Evolutionary conservation across 2,888 invertebrate species (phyloP), one percentile per base, ranked within the genome.

Genomic region (Patella caerulea): DNA sequence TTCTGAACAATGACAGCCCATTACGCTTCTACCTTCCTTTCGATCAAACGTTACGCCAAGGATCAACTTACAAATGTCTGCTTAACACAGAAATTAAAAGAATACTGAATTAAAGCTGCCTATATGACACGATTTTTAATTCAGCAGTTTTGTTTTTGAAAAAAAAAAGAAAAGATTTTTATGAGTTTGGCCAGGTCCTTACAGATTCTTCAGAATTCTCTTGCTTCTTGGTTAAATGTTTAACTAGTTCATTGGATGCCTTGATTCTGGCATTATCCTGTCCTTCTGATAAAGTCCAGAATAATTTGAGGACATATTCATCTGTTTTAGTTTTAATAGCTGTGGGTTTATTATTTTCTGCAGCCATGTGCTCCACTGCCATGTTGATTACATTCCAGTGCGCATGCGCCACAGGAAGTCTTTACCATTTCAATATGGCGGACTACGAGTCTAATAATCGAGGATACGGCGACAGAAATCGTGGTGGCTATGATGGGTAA

Each of bases 211-310:
- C 65, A 19, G 19, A 19, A 65, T 24, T 65, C 19, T 24, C 65
- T 24, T 79, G 79, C 54, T 70, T 70, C 11, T 70, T 14, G 15
- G 73, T 71, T 59, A 86, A 65, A 34, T 72, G 75, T 19, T 78
- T 72, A 12, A 85, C 71, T 4, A 87, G 74, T 19, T 74, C 78
- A 34, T 80, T 71, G 0, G 84, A 83, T 7, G 80, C 83, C 7
- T 78, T 65, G 17, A 81, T 78, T 65, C 88, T 76, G n/a, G 83
- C 77, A 17, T 78, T 71, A 34, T 88, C 86, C 70, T 82, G 81
- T 17, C 84, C 85, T 74, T 85, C 86, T 52, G 86, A 82, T 24
- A 88, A 77, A 15, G 77, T 79, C 82, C 83, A 84, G 76, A 88
- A 87, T 14, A 82, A 45, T 73, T 84, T 81, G 19, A 87, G 77